Evolutionary conservation across 2,113 vertebrate species (phyloP), one percentile per base, ranked within the genome.

Genomic region (Garra rufa): DNA sequence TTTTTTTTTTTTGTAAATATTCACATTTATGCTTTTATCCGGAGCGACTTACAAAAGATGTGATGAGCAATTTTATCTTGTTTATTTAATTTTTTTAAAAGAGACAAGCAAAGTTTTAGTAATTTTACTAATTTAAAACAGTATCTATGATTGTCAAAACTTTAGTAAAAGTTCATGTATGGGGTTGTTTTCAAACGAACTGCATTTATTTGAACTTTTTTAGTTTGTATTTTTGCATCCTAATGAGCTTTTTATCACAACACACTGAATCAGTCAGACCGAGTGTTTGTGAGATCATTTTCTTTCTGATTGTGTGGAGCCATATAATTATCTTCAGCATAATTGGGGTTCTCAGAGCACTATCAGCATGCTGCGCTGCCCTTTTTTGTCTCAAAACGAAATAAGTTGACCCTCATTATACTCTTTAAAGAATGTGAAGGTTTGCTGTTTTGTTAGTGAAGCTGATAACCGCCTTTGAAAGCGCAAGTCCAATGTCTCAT

Each of bases 261-360:
- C 61, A 21, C 63, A 61, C 15, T 10, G 70, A 78, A 57, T 70
- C 83, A 70, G 43, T 74, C 44, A 55, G 52, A 8, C 7, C 79
- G 61, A 83, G 24, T 61, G 43, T 65, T 61, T 46, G 21, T 5
- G 24, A 44, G 52, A 75, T 85, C 43, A 83, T 83, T 71, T 73
- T 6, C 48, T 82, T 46, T 65, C n/a, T 44, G 57, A 73, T 63
- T 85, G 17, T 82, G 55, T 65, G 70, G 74, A 65, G 81, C 74
- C 67, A 44, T 77, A 57, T 87, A 67, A 84, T 84, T 74, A 83
- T 83, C 75, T 79, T 83, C 43, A 19, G 43, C 34, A 83, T 87
- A 87, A 87, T 87, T 85, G 73, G 11, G 8, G 74, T 65, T 52
- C 48, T 78, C 57, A 30, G 50, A 38, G 44, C 59, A 24, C 21